Evolutionary conservation across 2,113 vertebrate genomes (phyloP), one percentile per base, ranked within the genome.

Genomic region (Pedionomus torquatus): DNA sequence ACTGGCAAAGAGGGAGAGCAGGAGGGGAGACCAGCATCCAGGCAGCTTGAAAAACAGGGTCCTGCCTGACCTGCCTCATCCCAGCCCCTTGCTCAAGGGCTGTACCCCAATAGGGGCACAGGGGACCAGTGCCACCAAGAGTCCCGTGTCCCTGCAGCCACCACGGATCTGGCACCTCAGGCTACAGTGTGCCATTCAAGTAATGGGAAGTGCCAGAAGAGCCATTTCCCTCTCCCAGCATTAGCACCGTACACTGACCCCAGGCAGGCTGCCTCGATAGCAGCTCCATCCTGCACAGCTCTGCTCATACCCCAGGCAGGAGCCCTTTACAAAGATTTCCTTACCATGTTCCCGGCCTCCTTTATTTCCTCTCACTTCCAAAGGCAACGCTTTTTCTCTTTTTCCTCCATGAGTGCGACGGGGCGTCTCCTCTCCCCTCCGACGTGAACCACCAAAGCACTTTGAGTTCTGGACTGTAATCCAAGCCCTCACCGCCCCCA

Each of bases 401-500:
- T 96, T 91, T 95, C 96, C 87, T 97, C 97, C 97, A 97, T 97
- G 92, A 88, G 95, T 94, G 68, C 71, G n/a, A 75, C 26, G 60
- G 83, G 92, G 93, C 80, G 94, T 71, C 95, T 95, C 88, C 90
- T 94, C 89, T 96, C 71, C 64, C 39, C 81, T 94, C 95, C 80
- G 80, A 90, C 71, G 80, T 88, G 92, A 96, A 97, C 64, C 92
- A 46, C 96, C 57, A n/a, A 78, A 96, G 94, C 96, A 93, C 95
- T 97, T 89, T 65, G 95, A 96, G 96, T 95, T 72, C 91, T 89
- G 96, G 84, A 92, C 92, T 96, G 97, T 97, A 97, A 97, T 95
- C 97, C 96, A 97, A 97, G 65, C 95, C 96, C 97, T 95, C 88
- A 77, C 95, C 97, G 96, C 96, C 97, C 97, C 95, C 96, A 95